Evolutionary conservation across 2,113 vertebrate species (phyloP), one percentile per base, ranked within the genome.

Genomic region (Nesogale talazaci): DNA sequence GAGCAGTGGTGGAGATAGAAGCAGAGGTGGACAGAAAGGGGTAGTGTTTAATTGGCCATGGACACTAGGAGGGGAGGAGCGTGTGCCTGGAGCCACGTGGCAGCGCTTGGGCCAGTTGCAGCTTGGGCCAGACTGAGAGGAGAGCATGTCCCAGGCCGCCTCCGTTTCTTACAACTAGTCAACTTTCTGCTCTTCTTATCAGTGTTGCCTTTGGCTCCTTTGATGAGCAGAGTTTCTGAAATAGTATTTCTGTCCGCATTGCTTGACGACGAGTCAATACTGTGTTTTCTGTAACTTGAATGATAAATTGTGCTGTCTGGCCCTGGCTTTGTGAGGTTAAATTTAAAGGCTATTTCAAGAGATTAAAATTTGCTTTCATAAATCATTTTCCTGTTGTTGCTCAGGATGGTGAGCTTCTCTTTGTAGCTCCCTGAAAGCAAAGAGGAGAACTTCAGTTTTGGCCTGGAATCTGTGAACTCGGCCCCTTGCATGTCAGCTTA

Each of bases 241-340:
- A 42, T 29, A 23, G 38, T 75, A 46, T 86, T 88, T 87, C 6
- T 17, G 56, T 79, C 57, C 70, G 20, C 74, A 83, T 46, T 22
- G 40, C 36, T 78, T 14, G 31, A 59, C 80, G 0, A 3, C n/a
- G n/a, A 34, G 76, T 34, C 84, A 36, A 72, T 80, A 65, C 23
- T 95, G 83, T 78, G 88, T 75, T 89, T 93, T 92, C 84, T 93
- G 95, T 96, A 95, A 91, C 89, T 76, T 59, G 91, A 94, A 69
- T 95, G 94, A 95, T 95, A 87, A 92, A 96, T 92, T 91, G 81
- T n/a, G 76, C 92, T 86, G 84, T 94, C 94, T 89, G 82, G 81
- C 74, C 70, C 63, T 89, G 38, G 89, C 40, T 93, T 94, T 87
- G 11, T 15, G 91, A 82, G 96, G 46, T 82, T 96, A 82, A 63